Evolutionary conservation across 1,140 invertebrate species (phyloP), one percentile per base, ranked within the genome.

Genomic region (Aphis craccivora): DNA sequence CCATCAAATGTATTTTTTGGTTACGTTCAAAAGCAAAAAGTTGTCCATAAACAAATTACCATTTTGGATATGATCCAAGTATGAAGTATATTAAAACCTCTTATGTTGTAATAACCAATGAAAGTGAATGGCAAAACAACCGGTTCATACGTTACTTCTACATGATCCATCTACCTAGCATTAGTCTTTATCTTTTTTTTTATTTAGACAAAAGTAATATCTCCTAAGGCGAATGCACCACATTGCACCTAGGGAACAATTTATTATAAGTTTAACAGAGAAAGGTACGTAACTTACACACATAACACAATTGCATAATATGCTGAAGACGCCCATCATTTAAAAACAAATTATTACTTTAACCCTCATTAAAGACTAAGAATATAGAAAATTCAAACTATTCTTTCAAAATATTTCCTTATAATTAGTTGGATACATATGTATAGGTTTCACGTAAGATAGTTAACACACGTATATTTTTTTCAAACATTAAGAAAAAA

Each of bases 71-170:
- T 67, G 14, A 67, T 67, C 89, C 89, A 90, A 90, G 53, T 43
- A 90, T 90, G 9, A 90, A 90, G 20, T 81, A 48, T 37, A 83
- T 92, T 81, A 83, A 83, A 92, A 92, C 45, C 35, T 83, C 18
- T 20, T 86, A 84, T 93, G 91, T 35, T 93, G 91, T 93, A 93
- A 92, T 25, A 51, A 30, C 76, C 35, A 37, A 86, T 11, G 48
- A 93, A 93, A 93, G 91, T 93, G 76, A 93, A 93, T 86, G 91
- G 91, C 48, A 86, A 93, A 93, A 45, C 81, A 93, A 93, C 91
- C 91, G 91, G 91, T 93, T 93, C 43, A 35, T 25, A 81, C n/a
- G 43, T 9, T 25, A 55, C 89, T 67, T 67, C 30, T 43, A 45
- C 20, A 40, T 22, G 11, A 90, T 43, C 18, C 9, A 90, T 67